Conservation (phyloP, 2,888 invertebrate species). For the Asteroscopus sphinx region DNA sequence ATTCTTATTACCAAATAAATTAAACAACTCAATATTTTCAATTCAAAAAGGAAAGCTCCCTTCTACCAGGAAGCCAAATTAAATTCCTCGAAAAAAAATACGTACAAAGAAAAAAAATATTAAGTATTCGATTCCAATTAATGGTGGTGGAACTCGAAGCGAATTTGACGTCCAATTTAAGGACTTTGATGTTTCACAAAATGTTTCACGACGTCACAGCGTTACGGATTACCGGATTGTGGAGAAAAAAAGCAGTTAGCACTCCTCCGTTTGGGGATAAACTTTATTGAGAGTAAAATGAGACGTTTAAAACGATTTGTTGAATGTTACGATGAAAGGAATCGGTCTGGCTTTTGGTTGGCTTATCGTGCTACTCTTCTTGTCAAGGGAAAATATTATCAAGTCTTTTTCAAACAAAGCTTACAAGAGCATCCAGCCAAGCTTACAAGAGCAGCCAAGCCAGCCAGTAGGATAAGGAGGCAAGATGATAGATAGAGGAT, state of each 20-base stretch:
- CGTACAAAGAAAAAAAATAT: constrained; percentile 51
- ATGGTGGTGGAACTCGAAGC: constrained; percentile 45
- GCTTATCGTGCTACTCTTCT: constrained; percentile 13
- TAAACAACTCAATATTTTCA: constrained; percentile 2
- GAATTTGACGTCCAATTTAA: constrained; percentile 57
- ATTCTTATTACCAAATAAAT: constrained; percentile 9
- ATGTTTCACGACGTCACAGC: constrained; percentile 49
- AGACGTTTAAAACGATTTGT: constrained; percentile 56
- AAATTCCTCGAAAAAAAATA: constrained; percentile 34
- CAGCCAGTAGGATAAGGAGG: too few species aligned
- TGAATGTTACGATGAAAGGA: constrained; percentile 37
- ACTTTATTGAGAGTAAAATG: constrained; percentile 57
- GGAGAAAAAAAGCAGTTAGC: constrained; percentile 47
- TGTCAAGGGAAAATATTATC: neutral
- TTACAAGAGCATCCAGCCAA: too few species aligned
- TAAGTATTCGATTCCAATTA: constrained; percentile 65
- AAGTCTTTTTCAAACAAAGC: neutral
- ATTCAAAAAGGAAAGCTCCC: constrained; percentile 1
- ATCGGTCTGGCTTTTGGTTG: constrained; percentile 18
- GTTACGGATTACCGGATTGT: constrained; percentile 57
- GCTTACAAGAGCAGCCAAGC: too few species aligned
- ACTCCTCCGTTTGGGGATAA: constrained; percentile 49
- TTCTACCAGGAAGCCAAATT: constrained; percentile 25
- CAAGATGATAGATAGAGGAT: too few species aligned
- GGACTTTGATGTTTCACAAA: constrained; percentile 66